Percentiles rank a stretch among this genome's conserved stretches.
Evolutionary conservation across 2,888 invertebrate species (phyloP).

Genomic region (Melipona beecheii): DNA sequence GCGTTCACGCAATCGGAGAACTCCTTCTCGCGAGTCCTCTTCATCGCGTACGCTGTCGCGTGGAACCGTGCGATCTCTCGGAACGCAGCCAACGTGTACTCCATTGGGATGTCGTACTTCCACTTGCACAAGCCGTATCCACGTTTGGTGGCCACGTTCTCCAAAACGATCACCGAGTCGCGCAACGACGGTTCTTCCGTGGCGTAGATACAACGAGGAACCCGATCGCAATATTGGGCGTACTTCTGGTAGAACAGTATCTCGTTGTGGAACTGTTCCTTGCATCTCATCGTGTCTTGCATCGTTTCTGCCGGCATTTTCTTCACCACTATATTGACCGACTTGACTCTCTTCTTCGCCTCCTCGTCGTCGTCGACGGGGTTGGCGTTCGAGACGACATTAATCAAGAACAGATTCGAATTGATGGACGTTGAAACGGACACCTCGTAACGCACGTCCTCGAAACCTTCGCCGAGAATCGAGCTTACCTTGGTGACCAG

Average conservation of each 20-base stretch:
- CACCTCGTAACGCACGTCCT: slow-evolving; percentile 54
- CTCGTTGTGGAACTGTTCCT: slow-evolving; percentile 76
- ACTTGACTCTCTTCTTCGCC: background rate
- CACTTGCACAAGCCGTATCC: slow-evolving; percentile 67
- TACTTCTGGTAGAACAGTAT: slow-evolving; percentile 76
- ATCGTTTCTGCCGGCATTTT: background rate
- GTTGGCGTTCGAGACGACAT: slow-evolving; percentile 27
- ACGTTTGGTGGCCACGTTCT: slow-evolving; percentile 63
- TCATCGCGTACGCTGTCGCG: slow-evolving; percentile 74
- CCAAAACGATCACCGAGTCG: slow-evolving; percentile 69
- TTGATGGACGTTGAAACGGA: slow-evolving; percentile 60
- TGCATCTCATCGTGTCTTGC: rapidly evolving
- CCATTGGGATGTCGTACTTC: slow-evolving; percentile 61
- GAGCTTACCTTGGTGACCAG: slow-evolving; percentile 56
- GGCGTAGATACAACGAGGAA: slow-evolving; percentile 62
- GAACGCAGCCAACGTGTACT: slow-evolving; percentile 73
- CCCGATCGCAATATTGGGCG: slow-evolving; percentile 28
- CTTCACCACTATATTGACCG: slow-evolving; percentile 66
- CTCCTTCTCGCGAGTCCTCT: slow-evolving; percentile 57
- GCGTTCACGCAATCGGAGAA: slow-evolving; percentile 66
- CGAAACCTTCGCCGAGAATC: slow-evolving; percentile 40
- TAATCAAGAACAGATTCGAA: slow-evolving; percentile 66
- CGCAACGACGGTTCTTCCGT: slow-evolving; percentile 31
- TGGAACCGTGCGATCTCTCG: slow-evolving; percentile 78
- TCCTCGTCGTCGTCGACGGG: background rate